Base-by-base conservation (phyloP, 2,888 invertebrate species). In the Platycnemis pennipes region DNA sequence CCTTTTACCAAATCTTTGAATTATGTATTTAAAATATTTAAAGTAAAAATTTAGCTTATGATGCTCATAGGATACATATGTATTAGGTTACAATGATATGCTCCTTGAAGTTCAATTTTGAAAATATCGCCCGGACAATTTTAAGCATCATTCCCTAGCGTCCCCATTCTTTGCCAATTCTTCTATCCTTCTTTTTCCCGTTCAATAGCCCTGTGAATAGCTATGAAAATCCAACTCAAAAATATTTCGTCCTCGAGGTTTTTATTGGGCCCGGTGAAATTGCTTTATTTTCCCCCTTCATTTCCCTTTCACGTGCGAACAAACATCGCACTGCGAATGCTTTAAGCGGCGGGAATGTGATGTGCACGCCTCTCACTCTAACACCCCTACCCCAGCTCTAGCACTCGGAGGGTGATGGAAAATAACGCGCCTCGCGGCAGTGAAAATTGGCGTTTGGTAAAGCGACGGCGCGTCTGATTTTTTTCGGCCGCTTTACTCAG, bases 381-480 rank as follows among this genome's bases (percentile, higher is more conserved):
- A 7, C n/a, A 7, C 69, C 69, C 5, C 31, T 49, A 31, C 31
- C 2, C 69, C 7, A 0, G 31, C 11, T 8, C 11, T 31, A 37
- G 69, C 2, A 31, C 5, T 2, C 4, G 7, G 45, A 46, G 37
- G 26, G 37, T 45, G 46, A 45, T 13, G 42, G 0, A 19, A 86
- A 16, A 86, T 3, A 86, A 86, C 16, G 8, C 44, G 45, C 8
- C 44, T 0, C 22, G 69, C 37, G 69, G 69, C 31, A 37, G 26
- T 11, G 26, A 87, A 87, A 87, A 87, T 22, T 87, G 87, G 45
- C 87, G 87, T 87, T 87, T 87, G 87, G 87, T 45, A n/a, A 37
- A 77, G 87, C 87, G 87, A 26, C 45, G 87, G 87, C 22, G 87
- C 44, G 87, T 45, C 26, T 26, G 26, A 45, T n/a, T n/a, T 87